These are phyloP conservation scores for Crenichthys baileyi DNA, from an alignment of 2,797 vertebrate species.

Conservation along the genomic window DNA sequence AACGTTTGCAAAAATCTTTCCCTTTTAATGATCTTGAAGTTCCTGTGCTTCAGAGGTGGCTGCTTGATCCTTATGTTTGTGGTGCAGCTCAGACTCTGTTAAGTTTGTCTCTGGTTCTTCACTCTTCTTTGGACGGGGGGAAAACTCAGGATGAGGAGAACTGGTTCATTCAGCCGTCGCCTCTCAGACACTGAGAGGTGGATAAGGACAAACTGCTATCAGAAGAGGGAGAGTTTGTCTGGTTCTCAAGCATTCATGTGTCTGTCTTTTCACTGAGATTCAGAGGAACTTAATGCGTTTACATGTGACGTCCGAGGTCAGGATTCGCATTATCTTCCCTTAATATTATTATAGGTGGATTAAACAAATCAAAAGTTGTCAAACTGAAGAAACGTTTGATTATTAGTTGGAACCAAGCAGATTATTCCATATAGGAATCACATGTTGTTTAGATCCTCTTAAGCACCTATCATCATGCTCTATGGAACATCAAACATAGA, in stretches of 20 bases:
- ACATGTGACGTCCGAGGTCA: neutral
- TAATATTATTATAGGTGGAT: neutral
- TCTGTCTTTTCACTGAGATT: too few species aligned
- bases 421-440: too few species aligned
- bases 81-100: neutral
- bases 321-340: neutral
- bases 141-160: neutral
- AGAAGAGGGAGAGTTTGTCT: too few species aligned
- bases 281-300: too few species aligned
- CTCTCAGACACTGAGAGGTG: too few species aligned
- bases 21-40: neutral
- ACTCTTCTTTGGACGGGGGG: neutral
- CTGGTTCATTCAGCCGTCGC: too few species aligned
- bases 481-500: too few species aligned
- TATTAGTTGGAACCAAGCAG: neutral
- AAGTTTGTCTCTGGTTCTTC: neutral
- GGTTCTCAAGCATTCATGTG: too few species aligned
- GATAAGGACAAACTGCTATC: neutral
- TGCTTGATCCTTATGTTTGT: neutral
- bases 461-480: neutral
- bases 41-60: neutral
- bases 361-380: neutral
- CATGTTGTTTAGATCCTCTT: neutral
- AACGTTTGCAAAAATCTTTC: neutral
- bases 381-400: neutral